These are phyloP conservation scores for Diorhabda elongata DNA, from an alignment of 1,140 invertebrate species.

Conservation along the genomic window DNA sequence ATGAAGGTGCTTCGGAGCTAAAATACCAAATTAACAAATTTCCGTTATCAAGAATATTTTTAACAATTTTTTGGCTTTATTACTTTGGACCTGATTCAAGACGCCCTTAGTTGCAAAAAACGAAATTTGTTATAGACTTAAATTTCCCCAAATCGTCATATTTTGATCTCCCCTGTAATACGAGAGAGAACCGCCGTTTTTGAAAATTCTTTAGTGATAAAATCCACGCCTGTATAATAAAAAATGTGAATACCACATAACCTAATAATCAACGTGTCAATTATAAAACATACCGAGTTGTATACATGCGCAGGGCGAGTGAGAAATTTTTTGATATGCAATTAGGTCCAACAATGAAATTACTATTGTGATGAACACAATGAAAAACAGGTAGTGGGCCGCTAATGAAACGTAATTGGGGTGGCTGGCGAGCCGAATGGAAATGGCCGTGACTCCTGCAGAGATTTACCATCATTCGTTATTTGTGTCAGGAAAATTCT, in stretches of 20 bases:
- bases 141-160: not conserved
- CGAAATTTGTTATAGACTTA: not conserved
- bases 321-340: not conserved
- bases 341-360: conserved; percentile 1
- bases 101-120: no score
- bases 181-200: no score
- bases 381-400: conserved; percentile 1
- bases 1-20: no score
- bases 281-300: not conserved
- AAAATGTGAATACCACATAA: not conserved
- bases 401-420: not conserved
- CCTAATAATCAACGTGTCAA: not conserved
- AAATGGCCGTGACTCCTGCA: conserved; percentile 1
- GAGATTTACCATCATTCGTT: conserved; percentile 1
- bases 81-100: no score
- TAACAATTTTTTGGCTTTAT: no score
- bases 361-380: conserved; percentile 2
- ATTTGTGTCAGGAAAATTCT: conserved; percentile 1
- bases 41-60: no score
- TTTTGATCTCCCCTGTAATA: not conserved
- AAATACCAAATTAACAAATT: no score
- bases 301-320: not conserved
- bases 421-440: not conserved
- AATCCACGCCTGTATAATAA: not conserved
- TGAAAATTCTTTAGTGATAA: no score